Evolutionary conservation across 2,113 vertebrate species (phyloP), one percentile per base, ranked within the genome.

Genomic region (Gavia stellata): DNA sequence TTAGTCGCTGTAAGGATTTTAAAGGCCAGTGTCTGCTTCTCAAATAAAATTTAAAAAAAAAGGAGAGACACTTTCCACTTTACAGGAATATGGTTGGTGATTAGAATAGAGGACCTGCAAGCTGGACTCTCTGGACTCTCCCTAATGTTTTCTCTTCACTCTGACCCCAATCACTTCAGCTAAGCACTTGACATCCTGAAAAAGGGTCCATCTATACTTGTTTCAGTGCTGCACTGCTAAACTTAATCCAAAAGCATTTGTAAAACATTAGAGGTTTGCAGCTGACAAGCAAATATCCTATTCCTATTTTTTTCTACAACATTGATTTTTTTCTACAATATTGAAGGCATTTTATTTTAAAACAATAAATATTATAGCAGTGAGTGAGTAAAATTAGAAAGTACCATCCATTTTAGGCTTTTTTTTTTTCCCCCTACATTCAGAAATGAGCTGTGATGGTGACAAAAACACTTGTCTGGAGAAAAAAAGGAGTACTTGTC

Each of bases 141-240:
- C 38, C 34, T 72, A 47, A 65, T 31, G 14, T 90, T 94, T 86
- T 61, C 36, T 67, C 78, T 89, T 68, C 50, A 34, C 65, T 63
- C 47, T 86, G 81, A 94, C 63, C 77, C 38, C n/a, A 96, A 84
- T 89, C 91, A 92, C 88, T 95, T 96, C 88, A 93, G 82, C 49
- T 61, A 3, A 10, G 45, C 63, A 78, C 75, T 88, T 95, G 95
- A 93, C 94, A 95, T 86, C 45, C 81, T 77, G 67, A 70, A 90
- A 79, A 88, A 36, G 40, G 24, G 36, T 56, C 62, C 79, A 80
- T 2, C 66, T 83, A 4, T 23, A 55, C 72, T 86, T 81, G 17
- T 92, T 83, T 78, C 67, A 77, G 68, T 15, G 28, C n/a, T 40
- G 16, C 15, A 47, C 59, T 74, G n/a, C 38, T 72, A 74, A 88